Conservation (phyloP, 1,140 invertebrate genomes). For the Luehdorfia chinensis region DNA sequence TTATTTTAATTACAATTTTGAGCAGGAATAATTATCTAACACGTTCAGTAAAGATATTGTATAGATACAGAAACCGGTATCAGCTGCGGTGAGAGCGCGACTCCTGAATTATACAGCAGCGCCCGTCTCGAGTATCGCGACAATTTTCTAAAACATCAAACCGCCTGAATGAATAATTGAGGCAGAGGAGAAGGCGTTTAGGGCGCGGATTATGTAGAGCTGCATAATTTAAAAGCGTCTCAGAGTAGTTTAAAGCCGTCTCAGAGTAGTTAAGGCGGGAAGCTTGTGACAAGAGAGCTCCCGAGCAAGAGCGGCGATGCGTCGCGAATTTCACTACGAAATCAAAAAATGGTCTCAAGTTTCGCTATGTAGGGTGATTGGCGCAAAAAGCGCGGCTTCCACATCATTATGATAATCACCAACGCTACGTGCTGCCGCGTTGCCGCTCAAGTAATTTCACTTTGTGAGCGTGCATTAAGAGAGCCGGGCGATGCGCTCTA, state of each 20-base stretch:
- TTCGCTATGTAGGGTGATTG: slow-evolving; percentile 54
- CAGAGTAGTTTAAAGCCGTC: slow-evolving; percentile 53
- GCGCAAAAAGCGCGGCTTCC: slow-evolving; percentile 71
- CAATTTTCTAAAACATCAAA: slow-evolving; percentile 75
- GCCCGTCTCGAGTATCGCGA: slow-evolving; percentile 58
- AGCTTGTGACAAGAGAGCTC: slow-evolving; percentile 36
- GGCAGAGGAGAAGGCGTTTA: slow-evolving; percentile 67
- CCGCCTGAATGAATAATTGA: slow-evolving; percentile 73
- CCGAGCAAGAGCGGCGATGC: slow-evolving; percentile 24
- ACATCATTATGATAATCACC: slow-evolving; percentile 75
- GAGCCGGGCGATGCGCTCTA: slow-evolving; percentile 67
- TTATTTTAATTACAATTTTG: too few relatives aligned
- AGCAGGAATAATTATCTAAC: too few relatives aligned
- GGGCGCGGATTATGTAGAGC: slow-evolving; percentile 70
- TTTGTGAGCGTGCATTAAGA: slow-evolving; percentile 74
- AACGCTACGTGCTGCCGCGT: slow-evolving; percentile 58
- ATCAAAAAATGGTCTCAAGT: slow-evolving; percentile 62
- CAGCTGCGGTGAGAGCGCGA: slow-evolving; percentile 49
- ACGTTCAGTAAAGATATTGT: too few relatives aligned
- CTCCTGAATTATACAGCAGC: slow-evolving; percentile 58
- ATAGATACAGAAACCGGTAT: slow-evolving; percentile 22
- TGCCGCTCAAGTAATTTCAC: slow-evolving; percentile 66
- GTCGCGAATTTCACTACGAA: slow-evolving; percentile 29
- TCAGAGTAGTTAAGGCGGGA: slow-evolving; percentile 40
- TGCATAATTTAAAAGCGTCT: slow-evolving; percentile 73